A percentile compares a stretch with the other conserved stretches of the same genome.
These are phyloP conservation scores for Dryobotodes eremita DNA, from an alignment of 2,888 invertebrate genomes.

Conservation along the genomic window DNA sequence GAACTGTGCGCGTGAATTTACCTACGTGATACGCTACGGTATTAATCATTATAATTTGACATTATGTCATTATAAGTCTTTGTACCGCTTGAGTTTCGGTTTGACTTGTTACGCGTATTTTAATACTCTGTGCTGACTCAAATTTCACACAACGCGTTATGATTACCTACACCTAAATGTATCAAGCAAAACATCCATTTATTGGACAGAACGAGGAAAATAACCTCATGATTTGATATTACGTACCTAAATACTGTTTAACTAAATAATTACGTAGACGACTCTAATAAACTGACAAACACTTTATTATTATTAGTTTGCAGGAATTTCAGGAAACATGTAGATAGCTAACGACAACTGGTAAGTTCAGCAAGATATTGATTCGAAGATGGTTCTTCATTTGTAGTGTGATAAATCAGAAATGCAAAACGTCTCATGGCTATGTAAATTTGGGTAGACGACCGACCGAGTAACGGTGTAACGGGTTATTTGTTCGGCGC, in stretches of 20 bases:
- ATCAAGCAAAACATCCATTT: conserved; percentile 18
- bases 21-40: not conserved
- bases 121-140: conserved; percentile 3
- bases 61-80: conserved; percentile 3
- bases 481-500: conserved; percentile 66
- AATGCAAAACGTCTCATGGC: conserved; percentile 55
- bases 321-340: conserved; percentile 4
- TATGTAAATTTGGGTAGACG: conserved; percentile 69
- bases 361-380: not conserved
- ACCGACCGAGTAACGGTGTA: conserved; percentile 66
- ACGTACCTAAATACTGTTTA: conserved; percentile 23
- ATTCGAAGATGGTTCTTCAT: conserved; percentile 2
- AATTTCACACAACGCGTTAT: conserved; percentile 27
- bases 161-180: conserved; percentile 23
- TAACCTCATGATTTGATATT: conserved; percentile 19
- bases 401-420: conserved; percentile 39
- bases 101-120: conserved; percentile 19
- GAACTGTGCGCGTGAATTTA: conserved; percentile 3
- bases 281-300: not conserved
- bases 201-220: conserved; percentile 54
- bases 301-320: not conserved
- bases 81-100: conserved; percentile 3
- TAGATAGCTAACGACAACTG: not conserved
- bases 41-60: not conserved
- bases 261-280: conserved; percentile 18